These are phyloP conservation scores for Heliconius hortense DNA, from an alignment of 2,888 invertebrate species.

Conservation along the genomic window DNA sequence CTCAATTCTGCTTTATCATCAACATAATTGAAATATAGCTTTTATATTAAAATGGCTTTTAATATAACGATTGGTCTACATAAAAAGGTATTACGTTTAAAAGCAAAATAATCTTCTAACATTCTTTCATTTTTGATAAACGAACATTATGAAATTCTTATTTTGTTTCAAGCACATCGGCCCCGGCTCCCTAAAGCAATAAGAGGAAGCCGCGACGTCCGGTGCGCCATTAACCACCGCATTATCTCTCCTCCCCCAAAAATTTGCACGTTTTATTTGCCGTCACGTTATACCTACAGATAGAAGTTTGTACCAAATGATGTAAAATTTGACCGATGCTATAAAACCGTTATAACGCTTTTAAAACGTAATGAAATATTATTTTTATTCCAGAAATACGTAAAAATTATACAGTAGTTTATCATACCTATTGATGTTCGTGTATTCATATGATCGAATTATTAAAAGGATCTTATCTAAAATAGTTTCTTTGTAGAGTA, in stretches of 20 bases:
- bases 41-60: background rate
- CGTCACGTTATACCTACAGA: slow-evolving; percentile 29
- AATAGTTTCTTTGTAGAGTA: too few species aligned
- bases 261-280: slow-evolving; percentile 67
- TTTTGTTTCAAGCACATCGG: slow-evolving; percentile 27
- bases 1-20: background rate
- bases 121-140: slow-evolving; percentile 23
- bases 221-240: slow-evolving; percentile 65
- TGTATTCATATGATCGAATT: background rate
- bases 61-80: background rate
- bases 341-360: background rate
- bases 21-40: background rate
- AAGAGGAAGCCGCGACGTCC: slow-evolving; percentile 63
- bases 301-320: slow-evolving; percentile 10
- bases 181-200: slow-evolving; percentile 43
- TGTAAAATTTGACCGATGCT: slow-evolving; percentile 1
- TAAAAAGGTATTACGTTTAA: slow-evolving; percentile 15
- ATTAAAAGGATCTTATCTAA: background rate
- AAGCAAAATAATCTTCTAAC: slow-evolving; percentile 21
- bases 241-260: slow-evolving; percentile 70
- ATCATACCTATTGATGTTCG: background rate
- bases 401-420: background rate
- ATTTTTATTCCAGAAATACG: background rate
- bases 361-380: slow-evolving; percentile 5
- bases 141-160: slow-evolving; percentile 30